Base-by-base conservation (phyloP, 2,888 invertebrate genomes). In the Leucozona laternaria region DNA sequence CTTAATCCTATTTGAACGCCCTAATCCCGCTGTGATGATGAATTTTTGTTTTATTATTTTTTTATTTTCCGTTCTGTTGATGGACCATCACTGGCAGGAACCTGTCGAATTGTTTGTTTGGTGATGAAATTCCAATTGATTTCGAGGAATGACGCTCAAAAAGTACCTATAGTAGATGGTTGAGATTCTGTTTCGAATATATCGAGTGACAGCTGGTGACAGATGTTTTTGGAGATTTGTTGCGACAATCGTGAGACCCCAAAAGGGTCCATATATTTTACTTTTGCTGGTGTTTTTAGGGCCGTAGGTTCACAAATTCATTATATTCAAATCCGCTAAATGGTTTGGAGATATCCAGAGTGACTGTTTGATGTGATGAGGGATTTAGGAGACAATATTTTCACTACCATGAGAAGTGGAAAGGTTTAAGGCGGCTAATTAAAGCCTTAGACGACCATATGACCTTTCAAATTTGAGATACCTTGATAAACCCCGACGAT, bases 201-300 rank as follows among this genome's bases (percentile, higher is more conserved):
- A 62, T 57, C 72, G 62, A 45, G 17, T 82, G 78, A 86, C 82
- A 86, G 53, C 40, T 60, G 82, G 75, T 82, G 86, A 86, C 86
- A 82, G 81, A 86, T 86, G 82, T n/a, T 58, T 82, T 37, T 43
- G 58, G 40, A 48, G 64, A 82, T 82, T 78, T 71, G 45, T 82
- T 50, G 70, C 53, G 82, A 86, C 86, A 86, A 71, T 82, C 86
- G 86, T 86, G 86, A 62, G 86, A 86, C 86, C 86, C 78, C 66
- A 25, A 55, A 40, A 71, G 45, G 48, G 62, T 45, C n/a, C 22
- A 1, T 25, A 34, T 15, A 13, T 22, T 20, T 20, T 20, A 20
- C 4, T 8, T 66, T 45, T n/a, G n/a, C n/a, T 45, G 43, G 0
- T 17, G 37, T 53, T 20, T 31, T 43, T 2, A 17, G 4, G 40